Evolutionary conservation across 2,113 vertebrate species (phyloP).

Genomic region (Mormyrus iriodes): DNA sequence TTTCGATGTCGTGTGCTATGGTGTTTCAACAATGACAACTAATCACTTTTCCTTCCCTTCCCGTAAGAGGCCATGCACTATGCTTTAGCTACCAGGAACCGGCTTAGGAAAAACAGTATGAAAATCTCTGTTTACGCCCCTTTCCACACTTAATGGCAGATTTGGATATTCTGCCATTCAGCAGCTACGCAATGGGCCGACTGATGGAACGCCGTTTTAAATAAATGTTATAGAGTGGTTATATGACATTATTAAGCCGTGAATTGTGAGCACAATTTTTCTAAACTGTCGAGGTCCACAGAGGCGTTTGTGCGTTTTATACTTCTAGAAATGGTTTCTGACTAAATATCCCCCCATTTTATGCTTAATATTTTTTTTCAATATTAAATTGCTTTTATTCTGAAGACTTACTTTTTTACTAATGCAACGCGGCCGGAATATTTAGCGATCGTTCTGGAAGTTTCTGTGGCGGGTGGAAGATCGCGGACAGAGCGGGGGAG

Average conservation of each 20-base stretch:
- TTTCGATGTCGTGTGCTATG: no score
- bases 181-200: neutral
- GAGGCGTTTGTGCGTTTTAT: neutral
- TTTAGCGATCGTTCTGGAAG: neutral
- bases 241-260: neutral
- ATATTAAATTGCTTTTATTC: neutral
- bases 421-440: neutral
- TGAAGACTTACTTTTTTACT: neutral
- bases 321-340: neutral
- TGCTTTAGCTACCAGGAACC: neutral
- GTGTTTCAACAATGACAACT: no score
- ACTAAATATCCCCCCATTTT: neutral
- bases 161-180: neutral
- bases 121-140: neutral
- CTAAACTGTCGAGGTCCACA: neutral
- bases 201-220: neutral
- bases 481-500: neutral
- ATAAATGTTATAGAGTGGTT: neutral
- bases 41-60: no score
- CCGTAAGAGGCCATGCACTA: neutral
- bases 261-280: neutral
- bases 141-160: neutral
- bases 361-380: neutral
- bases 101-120: neutral
- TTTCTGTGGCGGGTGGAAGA: neutral